Evolutionary conservation across 2,113 vertebrate species (phyloP).

Genomic region (Myiozetetes cayanensis): DNA sequence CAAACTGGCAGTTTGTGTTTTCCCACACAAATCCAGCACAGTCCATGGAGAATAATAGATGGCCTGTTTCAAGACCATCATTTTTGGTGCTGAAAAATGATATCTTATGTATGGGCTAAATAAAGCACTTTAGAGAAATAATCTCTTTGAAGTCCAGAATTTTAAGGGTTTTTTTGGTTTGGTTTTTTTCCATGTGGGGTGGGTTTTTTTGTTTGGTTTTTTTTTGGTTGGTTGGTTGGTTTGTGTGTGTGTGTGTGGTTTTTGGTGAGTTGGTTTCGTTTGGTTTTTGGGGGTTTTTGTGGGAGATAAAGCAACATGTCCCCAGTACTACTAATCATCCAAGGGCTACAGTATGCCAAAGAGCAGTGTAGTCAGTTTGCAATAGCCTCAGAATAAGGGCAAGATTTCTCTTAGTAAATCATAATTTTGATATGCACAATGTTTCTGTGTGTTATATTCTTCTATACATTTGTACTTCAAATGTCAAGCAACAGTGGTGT

Average conservation of each 20-base stretch:
- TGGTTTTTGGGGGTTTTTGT: background rate
- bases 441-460: background rate
- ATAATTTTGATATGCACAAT: background rate
- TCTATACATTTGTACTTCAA: background rate
- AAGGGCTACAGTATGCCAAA: background rate
- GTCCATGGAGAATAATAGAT: background rate
- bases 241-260: background rate
- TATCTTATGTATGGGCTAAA: background rate
- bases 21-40: background rate
- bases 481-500: background rate
- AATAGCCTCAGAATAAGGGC: background rate
- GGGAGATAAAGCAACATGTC: background rate
- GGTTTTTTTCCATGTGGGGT: background rate
- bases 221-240: no score
- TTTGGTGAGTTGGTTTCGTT: background rate
- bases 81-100: background rate
- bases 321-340: background rate
- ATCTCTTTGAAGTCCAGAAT: background rate
- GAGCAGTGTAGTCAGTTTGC: background rate
- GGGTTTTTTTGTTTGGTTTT: no score
- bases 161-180: background rate
- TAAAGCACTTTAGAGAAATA: background rate
- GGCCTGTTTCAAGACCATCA: background rate
- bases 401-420: background rate
- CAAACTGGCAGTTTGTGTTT: conserved; percentile 9